Evolutionary conservation across 2,888 invertebrate genomes (phyloP).

Genomic region (Leptopilina syphax): DNA sequence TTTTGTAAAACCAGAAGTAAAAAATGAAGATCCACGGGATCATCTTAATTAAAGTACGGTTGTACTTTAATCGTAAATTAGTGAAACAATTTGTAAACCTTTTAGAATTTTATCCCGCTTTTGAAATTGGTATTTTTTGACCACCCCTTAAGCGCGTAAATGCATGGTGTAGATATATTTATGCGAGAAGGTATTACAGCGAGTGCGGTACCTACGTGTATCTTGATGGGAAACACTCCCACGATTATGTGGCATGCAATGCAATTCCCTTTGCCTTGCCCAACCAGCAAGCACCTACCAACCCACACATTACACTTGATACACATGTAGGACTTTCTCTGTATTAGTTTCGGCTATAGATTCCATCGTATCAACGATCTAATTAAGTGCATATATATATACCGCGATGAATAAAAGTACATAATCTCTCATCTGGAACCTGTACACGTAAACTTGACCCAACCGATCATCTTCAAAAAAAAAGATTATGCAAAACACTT

Average conservation of each 20-base stretch:
- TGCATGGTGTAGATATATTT: constrained; percentile 69
- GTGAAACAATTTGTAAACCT: too few relatives aligned
- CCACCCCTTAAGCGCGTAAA: constrained; percentile 68
- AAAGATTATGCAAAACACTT: background rate
- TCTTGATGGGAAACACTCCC: constrained; percentile 75
- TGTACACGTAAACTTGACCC: constrained; percentile 30
- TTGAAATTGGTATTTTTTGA: constrained; percentile 49
- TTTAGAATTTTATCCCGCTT: background rate
- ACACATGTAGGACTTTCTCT: constrained; percentile 54
- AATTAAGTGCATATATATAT: constrained; percentile 64
- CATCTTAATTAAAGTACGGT: too few relatives aligned
- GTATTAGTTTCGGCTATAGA: constrained; percentile 49
- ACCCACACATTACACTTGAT: constrained; percentile 58
- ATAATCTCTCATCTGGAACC: constrained; percentile 15
- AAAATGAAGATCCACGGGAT: too few relatives aligned
- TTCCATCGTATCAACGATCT: constrained; percentile 65
- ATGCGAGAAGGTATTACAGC: constrained; percentile 70
- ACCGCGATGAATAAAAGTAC: constrained; percentile 40
- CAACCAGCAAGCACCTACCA: constrained; percentile 61
- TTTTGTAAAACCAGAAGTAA: too few relatives aligned
- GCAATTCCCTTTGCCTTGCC: constrained; percentile 71
- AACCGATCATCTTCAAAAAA: constrained; percentile 5
- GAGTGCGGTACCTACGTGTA: constrained; percentile 70
- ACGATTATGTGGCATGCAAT: constrained; percentile 74
- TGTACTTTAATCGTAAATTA: too few relatives aligned